phyloP scores from a whole-genome alignment of 2,797 vertebrate genomes.

The Manis crassicaudata region DNA sequence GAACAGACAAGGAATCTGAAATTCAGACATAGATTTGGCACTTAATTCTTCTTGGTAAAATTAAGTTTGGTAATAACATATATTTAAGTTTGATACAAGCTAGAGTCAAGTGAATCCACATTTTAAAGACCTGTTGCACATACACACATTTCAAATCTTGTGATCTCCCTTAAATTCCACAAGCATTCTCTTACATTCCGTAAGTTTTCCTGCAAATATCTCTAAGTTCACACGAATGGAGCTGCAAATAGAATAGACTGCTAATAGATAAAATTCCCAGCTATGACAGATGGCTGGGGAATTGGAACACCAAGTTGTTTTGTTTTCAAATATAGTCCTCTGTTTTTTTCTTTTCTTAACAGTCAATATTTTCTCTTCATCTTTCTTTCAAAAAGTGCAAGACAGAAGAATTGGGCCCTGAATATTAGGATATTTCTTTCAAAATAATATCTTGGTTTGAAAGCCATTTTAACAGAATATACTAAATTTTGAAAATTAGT shows the following conservation, averaged over 20 bases:
- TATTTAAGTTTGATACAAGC: conserved; percentile 32
- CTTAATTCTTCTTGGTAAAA: conserved; percentile 28
- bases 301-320: conserved; percentile 23
- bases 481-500: conserved; percentile 36
- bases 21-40: neutral
- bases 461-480: conserved; percentile 15
- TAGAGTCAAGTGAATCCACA: neutral
- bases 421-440: neutral
- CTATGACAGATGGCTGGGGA: neutral
- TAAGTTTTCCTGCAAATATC: conserved; percentile 3
- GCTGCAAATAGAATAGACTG: conserved; percentile 15
- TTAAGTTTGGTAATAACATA: neutral
- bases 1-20: conserved; percentile 30
- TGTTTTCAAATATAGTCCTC: conserved; percentile 54
- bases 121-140: neutral
- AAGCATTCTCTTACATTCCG: neutral
- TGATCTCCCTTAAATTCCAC: neutral
- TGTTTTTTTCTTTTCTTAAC: conserved; percentile 31
- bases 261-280: conserved; percentile 12
- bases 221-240: conserved; percentile 24
- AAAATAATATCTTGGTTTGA: conserved; percentile 38
- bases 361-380: conserved; percentile 33
- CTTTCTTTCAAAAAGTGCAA: conserved; percentile 7
- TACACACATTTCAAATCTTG: neutral
- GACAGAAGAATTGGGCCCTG: conserved; percentile 11